These are phyloP conservation scores for Callosobruchus maculatus DNA, from an alignment of 2,888 invertebrate species.

Conservation along the genomic window DNA sequence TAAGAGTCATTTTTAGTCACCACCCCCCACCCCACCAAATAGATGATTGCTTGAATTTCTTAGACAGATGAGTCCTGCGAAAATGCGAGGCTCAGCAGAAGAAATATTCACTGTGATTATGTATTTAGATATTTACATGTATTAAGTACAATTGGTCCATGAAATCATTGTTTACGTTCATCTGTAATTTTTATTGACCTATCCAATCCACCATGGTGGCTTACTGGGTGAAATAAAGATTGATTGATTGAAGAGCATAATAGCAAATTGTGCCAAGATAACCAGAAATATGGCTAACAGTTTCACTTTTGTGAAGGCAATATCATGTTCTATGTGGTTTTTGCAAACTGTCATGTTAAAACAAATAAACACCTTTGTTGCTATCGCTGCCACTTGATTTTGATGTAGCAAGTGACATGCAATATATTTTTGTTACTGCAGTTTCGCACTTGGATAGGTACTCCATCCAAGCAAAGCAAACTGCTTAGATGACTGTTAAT, in stretches of 20 bases:
- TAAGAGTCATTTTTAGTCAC: constrained; percentile 4
- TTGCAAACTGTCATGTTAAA: constrained; percentile 5
- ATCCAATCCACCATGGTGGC: too few relatives aligned
- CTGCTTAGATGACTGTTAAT: too few relatives aligned
- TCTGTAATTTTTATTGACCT: too few relatives aligned
- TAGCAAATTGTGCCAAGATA: constrained; percentile 2
- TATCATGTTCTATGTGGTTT: constrained; percentile 7
- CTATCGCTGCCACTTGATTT: constrained; percentile 16
- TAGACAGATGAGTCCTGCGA: constrained; percentile 2
- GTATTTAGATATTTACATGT: too few relatives aligned
- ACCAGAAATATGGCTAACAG: background rate
- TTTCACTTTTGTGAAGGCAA: constrained; percentile 2
- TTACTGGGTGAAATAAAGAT: too few relatives aligned
- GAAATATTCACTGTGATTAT: too few relatives aligned
- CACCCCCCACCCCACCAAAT: constrained; percentile 1
- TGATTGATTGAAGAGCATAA: too few relatives aligned
- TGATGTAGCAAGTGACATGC: background rate
- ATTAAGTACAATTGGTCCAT: too few relatives aligned
- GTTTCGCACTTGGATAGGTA: background rate
- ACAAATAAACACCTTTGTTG: constrained; percentile 8
- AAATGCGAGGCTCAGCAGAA: background rate
- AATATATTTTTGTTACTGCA: background rate
- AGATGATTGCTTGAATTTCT: background rate
- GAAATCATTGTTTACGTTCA: too few relatives aligned
- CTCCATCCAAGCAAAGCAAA: too few relatives aligned